Base-by-base conservation (phyloP, 2,797 vertebrate species). In the Streptopelia turtur region DNA sequence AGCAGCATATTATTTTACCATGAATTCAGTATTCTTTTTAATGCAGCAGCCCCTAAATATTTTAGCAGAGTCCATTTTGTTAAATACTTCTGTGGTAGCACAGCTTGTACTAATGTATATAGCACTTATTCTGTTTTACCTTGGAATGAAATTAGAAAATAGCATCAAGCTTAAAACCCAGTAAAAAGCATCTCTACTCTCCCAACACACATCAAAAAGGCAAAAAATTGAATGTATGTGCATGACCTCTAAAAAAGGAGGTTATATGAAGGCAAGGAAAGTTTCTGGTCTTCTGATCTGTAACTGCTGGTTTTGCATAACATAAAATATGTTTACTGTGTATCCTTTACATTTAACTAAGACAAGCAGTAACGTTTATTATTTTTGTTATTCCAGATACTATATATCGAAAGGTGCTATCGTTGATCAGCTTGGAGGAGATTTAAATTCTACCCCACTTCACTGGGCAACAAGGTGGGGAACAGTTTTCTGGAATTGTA, bases 371-470 rank as follows among this genome's bases (percentile, higher is more conserved):
- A 84, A 94, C 23, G 7, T 82, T 90, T 82, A 13, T 20, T 79
- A 5, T 92, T 96, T 94, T 63, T 98, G 56, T 43, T 66, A 27
- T 97, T 97, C 27, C 87, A 99, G 99, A 96, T 99, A 99, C 97
- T 99, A 99, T 98, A 99, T 99, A 98, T 99, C 99, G 90, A 99
- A 99, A 98, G 99, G 99, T 97, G 99, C 99, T 96, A 98, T 99
- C 27, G 99, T 99, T 96, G 99, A 99, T 97, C 99, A 99, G 93
- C 98, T 99, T 89, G 99, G 99, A 97, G 99, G 99, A 97, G 99
- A 99, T 97, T 98, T 99, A 90, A 99, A 99, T 97, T 99, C 99
- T 75, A 99, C 99, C 35, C 99, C 99, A 61, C 98, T 99, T 94
- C 99, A 99, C 96, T 99, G 99, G 99, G 99, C 99, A 93, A 99